Percentiles rank a stretch among this genome's conserved stretches.
phyloP scores from a whole-genome alignment of 2,888 invertebrate species.

The Cantharis flavilabris region DNA sequence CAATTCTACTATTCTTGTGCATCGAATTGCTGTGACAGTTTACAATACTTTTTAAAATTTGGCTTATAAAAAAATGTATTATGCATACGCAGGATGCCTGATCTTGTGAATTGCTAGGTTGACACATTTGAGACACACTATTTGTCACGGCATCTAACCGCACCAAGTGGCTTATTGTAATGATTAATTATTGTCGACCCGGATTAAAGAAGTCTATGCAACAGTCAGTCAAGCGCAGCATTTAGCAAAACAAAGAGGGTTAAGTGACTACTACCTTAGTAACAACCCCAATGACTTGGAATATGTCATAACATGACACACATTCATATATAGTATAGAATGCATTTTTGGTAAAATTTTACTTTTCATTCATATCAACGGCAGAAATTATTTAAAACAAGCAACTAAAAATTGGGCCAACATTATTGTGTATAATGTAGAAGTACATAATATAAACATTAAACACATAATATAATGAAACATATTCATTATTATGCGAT shows the following conservation, averaged over 20 bases:
- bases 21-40: conserved; percentile 45
- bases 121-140: conserved; percentile 52
- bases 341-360: neutral
- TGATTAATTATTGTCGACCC: conserved; percentile 51
- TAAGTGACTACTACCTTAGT: conserved; percentile 40
- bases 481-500: too few relatives aligned
- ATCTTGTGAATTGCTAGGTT: conserved; percentile 45
- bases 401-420: neutral
- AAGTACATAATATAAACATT: too few relatives aligned
- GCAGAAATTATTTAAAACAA: neutral
- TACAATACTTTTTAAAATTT: conserved; percentile 48
- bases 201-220: conserved; percentile 47
- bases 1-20: conserved; percentile 38
- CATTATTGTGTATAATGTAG: neutral
- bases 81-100: conserved; percentile 44
- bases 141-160: conserved; percentile 51
- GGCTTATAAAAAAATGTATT: conserved; percentile 40
- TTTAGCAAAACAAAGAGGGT: conserved; percentile 47
- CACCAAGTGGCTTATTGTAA: conserved; percentile 42
- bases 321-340: neutral
- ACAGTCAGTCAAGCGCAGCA: conserved; percentile 44
- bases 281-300: conserved; percentile 9
- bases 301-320: conserved; percentile 22
- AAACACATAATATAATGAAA: too few relatives aligned
- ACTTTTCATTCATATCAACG: neutral